Conservation (phyloP, 2,888 invertebrate species). For the Troides oblongomaculatus region DNA sequence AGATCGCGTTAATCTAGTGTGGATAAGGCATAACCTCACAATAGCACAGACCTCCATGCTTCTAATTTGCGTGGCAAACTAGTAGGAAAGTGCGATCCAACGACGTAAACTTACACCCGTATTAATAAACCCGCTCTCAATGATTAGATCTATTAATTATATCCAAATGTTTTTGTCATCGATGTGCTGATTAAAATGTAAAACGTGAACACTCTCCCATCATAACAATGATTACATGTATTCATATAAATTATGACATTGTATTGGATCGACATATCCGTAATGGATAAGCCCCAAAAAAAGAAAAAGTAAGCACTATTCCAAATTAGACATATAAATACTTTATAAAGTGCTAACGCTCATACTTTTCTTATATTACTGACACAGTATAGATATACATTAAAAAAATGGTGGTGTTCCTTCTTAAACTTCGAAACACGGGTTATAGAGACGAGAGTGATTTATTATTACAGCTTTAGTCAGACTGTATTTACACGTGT, state of each 20-base stretch:
- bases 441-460: constrained; percentile 7
- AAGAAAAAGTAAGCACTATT: too few relatives aligned
- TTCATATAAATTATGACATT: too few relatives aligned
- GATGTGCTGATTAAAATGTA: too few relatives aligned
- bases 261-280: too few relatives aligned
- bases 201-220: too few relatives aligned
- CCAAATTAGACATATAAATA: too few relatives aligned
- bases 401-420: neutral
- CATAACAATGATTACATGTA: too few relatives aligned
- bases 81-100: constrained; percentile 38
- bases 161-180: too few relatives aligned
- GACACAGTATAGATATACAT: neutral
- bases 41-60: constrained; percentile 30
- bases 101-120: constrained; percentile 16
- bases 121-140: constrained; percentile 17
- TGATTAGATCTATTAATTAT: neutral
- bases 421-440: neutral
- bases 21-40: constrained; percentile 26
- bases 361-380: neutral
- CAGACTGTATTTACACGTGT: constrained; percentile 10
- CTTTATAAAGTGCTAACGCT: too few relatives aligned
- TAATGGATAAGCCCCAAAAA: too few relatives aligned
- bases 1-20: neutral
- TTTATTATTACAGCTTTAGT: constrained; percentile 11
- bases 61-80: constrained; percentile 46